phyloP scores from a whole-genome alignment of 2,113 vertebrate genomes.

The Plecturocebus donacophilus region DNA sequence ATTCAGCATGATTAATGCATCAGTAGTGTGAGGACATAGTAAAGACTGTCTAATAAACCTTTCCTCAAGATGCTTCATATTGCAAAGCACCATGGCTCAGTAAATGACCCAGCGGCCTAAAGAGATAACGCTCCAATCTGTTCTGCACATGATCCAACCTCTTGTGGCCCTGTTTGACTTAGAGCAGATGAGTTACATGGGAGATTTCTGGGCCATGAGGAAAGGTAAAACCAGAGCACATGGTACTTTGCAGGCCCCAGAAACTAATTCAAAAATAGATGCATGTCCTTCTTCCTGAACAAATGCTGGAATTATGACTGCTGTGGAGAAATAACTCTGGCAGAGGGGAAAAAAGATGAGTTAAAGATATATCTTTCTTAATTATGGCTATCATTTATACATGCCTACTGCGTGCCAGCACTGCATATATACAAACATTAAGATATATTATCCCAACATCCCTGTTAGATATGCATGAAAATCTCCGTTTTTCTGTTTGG shows the following conservation, averaged over 20 bases:
- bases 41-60: slow-evolving; percentile 48
- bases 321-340: neutral
- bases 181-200: slow-evolving; percentile 2
- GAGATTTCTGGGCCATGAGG: neutral
- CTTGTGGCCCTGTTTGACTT: slow-evolving; percentile 20
- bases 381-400: neutral
- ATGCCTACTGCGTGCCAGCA: neutral
- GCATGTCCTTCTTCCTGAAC: slow-evolving; percentile 18
- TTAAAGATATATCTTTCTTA: neutral
- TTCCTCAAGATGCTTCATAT: slow-evolving; percentile 44
- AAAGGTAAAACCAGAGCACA: slow-evolving; percentile 26
- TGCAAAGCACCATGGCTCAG: slow-evolving; percentile 9
- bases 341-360: neutral
- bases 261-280: slow-evolving; percentile 61
- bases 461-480: neutral
- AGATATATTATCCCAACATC: neutral
- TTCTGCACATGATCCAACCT: neutral
- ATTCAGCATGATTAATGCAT: slow-evolving; percentile 52
- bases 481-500: neutral
- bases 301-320: slow-evolving; percentile 19
- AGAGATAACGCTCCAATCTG: slow-evolving; percentile 49
- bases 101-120: slow-evolving; percentile 40
- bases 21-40: neutral
- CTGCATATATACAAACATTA: neutral
- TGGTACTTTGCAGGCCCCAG: slow-evolving; percentile 32